Percentiles rank a stretch among this genome's conserved stretches.
phyloP scores from a whole-genome alignment of 2,888 invertebrate species.

The Campopleginae sp. region DNA sequence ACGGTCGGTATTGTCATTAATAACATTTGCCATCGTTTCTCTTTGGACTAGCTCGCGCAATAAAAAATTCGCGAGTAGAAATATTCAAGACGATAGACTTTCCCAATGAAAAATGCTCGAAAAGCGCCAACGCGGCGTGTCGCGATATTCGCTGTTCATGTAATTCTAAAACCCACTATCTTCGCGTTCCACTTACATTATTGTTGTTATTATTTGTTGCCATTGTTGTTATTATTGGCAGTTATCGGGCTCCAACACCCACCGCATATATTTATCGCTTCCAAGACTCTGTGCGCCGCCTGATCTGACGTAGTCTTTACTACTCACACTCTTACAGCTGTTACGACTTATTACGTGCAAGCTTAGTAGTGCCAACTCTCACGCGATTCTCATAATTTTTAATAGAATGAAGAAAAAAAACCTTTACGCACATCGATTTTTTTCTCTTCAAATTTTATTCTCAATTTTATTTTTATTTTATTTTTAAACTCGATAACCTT shows the following conservation, averaged over 20 bases:
- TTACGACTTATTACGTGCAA: conserved; percentile 27
- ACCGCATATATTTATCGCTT: conserved; percentile 13
- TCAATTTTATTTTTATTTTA: conserved; percentile 1
- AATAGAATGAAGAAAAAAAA: conserved; percentile 23
- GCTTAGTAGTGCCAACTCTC: conserved; percentile 37
- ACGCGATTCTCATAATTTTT: conserved; percentile 39
- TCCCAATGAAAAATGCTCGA: conserved; percentile 18
- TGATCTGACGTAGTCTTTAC: conserved; percentile 48
- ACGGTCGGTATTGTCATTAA: neutral
- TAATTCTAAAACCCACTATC: neutral
- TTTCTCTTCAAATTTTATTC: too few species aligned
- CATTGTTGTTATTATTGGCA: conserved; percentile 55
- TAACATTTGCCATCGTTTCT: neutral
- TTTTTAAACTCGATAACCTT: conserved; percentile 6
- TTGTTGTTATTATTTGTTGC: conserved; percentile 29
- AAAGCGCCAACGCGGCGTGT: neutral
- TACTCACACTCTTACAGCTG: conserved; percentile 36
- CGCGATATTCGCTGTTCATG: neutral
- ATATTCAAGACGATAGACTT: neutral
- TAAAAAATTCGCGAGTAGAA: neutral
- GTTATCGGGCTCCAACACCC: conserved; percentile 40
- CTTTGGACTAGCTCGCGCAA: neutral
- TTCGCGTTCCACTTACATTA: neutral
- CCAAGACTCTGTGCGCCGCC: conserved; percentile 25
- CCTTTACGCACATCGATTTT: neutral